A percentile compares a stretch with the other conserved stretches of the same genome.
These are phyloP conservation scores for Rhagoletis pomonella DNA, from an alignment of 1,140 invertebrate species.

Conservation along the genomic window DNA sequence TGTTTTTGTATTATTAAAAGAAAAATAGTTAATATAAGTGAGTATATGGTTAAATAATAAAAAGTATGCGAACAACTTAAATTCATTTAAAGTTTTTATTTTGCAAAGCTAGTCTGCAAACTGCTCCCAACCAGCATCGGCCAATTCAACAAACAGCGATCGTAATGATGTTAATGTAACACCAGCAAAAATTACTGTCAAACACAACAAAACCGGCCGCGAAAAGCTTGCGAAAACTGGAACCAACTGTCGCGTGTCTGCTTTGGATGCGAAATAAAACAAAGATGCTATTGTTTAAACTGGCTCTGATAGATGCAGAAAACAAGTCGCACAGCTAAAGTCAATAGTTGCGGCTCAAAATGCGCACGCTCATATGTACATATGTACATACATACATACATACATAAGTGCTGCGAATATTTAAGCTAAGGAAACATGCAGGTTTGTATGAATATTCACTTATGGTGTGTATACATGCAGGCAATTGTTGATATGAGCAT, in stretches of 20 bases:
- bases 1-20: constrained; percentile 15
- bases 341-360: background rate
- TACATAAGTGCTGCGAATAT: background rate
- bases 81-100: background rate
- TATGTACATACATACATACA: background rate
- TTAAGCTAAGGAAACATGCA: background rate
- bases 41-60: background rate
- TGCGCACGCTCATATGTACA: background rate
- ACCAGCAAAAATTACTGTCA: constrained; percentile 3
- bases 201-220: background rate
- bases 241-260: background rate
- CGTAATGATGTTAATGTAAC: constrained; percentile 54
- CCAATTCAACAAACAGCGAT: background rate
- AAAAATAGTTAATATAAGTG: background rate
- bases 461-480: background rate
- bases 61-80: background rate
- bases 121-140: background rate
- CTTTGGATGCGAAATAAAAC: background rate
- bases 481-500: background rate
- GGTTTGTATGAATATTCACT: background rate
- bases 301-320: background rate
- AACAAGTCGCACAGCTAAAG: constrained; percentile 19
- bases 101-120: background rate
- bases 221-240: constrained; percentile 38
- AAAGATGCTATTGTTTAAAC: constrained; percentile 5